phyloP scores from a whole-genome alignment of 2,888 invertebrate species.

The Tinea pellionella region DNA sequence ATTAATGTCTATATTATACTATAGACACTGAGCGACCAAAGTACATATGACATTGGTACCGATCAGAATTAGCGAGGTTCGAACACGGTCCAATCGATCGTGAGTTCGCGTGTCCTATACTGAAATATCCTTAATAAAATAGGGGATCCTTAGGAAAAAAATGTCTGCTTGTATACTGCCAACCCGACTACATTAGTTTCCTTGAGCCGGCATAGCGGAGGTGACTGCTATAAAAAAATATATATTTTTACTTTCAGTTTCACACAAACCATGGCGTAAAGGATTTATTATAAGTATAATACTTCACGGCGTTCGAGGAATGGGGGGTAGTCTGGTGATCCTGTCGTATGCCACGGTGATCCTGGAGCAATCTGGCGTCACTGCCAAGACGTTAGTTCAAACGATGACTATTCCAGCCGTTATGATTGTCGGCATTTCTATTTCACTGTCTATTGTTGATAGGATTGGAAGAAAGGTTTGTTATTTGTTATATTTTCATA shows the following conservation, averaged over 20 bases:
- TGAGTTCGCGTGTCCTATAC: too few relatives aligned
- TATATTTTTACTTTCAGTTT: not conserved
- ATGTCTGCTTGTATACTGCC: too few relatives aligned
- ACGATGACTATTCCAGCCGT: constrained; percentile 7
- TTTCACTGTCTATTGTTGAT: not conserved
- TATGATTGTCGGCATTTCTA: not conserved
- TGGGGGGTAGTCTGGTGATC: constrained; percentile 6
- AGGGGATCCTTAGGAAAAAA: too few relatives aligned
- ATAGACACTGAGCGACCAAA: too few relatives aligned
- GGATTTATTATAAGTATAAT: constrained; percentile 2
- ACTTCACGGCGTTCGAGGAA: constrained; percentile 5
- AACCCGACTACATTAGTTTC: too few relatives aligned
- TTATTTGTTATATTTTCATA: not conserved
- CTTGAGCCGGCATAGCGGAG: too few relatives aligned
- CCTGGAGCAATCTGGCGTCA: not conserved
- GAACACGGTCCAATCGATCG: too few relatives aligned
- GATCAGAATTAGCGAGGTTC: too few relatives aligned
- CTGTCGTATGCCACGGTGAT: not conserved
- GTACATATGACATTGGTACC: too few relatives aligned
- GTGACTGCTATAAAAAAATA: too few relatives aligned
- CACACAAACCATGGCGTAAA: constrained; percentile 5
- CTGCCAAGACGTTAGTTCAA: not conserved
- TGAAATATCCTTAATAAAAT: too few relatives aligned
- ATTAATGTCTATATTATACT: too few relatives aligned
- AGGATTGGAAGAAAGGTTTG: not conserved